A percentile compares a stretch with the other conserved stretches of the same genome.
These are phyloP conservation scores for Megalops cyprinoides DNA, from an alignment of 2,797 vertebrate species.

Conservation along the genomic window DNA sequence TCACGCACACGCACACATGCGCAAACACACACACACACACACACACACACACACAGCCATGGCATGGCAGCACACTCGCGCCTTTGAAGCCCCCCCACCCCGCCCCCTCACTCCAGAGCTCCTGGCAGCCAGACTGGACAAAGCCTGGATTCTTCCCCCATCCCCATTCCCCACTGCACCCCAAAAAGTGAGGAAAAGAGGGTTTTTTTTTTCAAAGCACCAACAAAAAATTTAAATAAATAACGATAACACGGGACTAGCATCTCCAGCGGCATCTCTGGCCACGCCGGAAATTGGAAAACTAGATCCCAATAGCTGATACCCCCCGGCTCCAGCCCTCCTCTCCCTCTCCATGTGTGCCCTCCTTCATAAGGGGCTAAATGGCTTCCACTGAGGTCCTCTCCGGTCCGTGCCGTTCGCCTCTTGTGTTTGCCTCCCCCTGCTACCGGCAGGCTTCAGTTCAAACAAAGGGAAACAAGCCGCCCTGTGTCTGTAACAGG, in stretches of 20 bases:
- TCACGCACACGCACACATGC: slow-evolving; percentile 17
- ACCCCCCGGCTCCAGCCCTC: slow-evolving; percentile 3
- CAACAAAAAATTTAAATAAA: background rate
- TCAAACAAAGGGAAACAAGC: slow-evolving; percentile 69
- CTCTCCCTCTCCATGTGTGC: slow-evolving; percentile 10
- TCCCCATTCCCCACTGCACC: background rate
- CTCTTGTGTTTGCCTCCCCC: slow-evolving; percentile 46
- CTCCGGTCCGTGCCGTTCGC: slow-evolving; percentile 1
- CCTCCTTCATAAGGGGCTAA: slow-evolving; percentile 42
- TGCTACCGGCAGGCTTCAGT: slow-evolving; percentile 57
- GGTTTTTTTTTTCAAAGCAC: background rate
- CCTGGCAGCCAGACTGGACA: background rate
- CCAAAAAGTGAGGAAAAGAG: background rate
- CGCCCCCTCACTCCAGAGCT: slow-evolving; percentile 4
- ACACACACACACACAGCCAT: no score
- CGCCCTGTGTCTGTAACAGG: slow-evolving; percentile 69
- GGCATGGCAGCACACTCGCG: background rate
- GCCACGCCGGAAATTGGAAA: background rate
- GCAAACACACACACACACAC: no score
- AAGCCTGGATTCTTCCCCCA: slow-evolving; percentile 2
- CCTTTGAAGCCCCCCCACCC: background rate
- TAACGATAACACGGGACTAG: slow-evolving; percentile 12
- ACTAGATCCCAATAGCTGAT: background rate
- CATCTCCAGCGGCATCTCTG: slow-evolving; percentile 8
- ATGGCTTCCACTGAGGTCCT: slow-evolving; percentile 43